Base-by-base conservation (phyloP, 2,888 invertebrate species). In the Temnothorax unifasciatus region DNA sequence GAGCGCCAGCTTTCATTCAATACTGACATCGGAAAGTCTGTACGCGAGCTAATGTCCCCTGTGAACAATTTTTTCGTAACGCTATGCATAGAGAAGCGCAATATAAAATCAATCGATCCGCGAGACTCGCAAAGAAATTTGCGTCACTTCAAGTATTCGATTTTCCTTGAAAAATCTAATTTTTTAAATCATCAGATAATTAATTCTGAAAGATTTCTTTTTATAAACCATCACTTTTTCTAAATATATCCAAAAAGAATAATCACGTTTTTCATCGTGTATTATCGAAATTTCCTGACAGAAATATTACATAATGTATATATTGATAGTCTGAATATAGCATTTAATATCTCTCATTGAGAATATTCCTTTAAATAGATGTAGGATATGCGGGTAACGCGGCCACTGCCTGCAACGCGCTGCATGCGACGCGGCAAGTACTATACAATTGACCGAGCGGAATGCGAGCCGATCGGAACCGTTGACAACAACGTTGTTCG, bases 1-100 rank as follows among this genome's bases (percentile, higher is more conserved):
- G 88, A 90, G 59, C 38, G 59, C 47, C 79, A 74, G 79, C 54
- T 81, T 81, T 81, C 79, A 81, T 81, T 81, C 75, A 59, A 81
- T 73, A 50, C 41, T 57, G 44, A 79, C 75, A 50, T 69, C 59
- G 59, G 38, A 59, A 61, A 73, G 79, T 73, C 47, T 69, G 25
- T 47, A 38, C 13, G 38, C 34, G 59, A 81, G 59, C 34, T 81
- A 74, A 81, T 81, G 75, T 81, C 47, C 41, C 25, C 25, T 8
- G 47, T 34, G 25, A 47, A 44, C 15, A 21, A 61, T 73, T 79
- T 79, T 59, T 74, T 81, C 59, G 13, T 3, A 15, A 13, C 13
- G 25, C 38, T 18, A 50, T 38, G 75, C 75, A 38, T 57, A 57
- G 73, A 29, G 54, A 50, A 29, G 18, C 47, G 38, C 47, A 25